Evolutionary conservation across 2,888 invertebrate genomes (phyloP).

Genomic region (Malacosoma neustria): DNA sequence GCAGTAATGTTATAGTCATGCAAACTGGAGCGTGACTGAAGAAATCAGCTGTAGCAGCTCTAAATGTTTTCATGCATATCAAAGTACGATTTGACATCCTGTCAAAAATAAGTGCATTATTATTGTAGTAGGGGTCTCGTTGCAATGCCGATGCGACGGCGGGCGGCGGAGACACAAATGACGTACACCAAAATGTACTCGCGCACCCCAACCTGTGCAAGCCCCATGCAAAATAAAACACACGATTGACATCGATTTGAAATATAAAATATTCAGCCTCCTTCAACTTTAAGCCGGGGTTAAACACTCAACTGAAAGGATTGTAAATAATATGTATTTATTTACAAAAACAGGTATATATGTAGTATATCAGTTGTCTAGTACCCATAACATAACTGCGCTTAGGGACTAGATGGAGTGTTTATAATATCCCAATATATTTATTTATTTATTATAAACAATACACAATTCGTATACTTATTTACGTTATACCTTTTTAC

Average conservation of each 20-base stretch:
- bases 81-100: constrained; percentile 62
- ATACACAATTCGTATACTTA: too few species aligned
- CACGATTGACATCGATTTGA: constrained; percentile 72
- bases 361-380: too few species aligned
- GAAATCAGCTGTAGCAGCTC: too few species aligned
- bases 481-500: too few species aligned
- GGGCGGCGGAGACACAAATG: constrained; percentile 55
- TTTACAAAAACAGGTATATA: too few species aligned
- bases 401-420: too few species aligned
- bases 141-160: constrained; percentile 9
- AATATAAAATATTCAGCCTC: constrained; percentile 71
- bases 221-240: constrained; percentile 74
- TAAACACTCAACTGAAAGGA: constrained; percentile 68
- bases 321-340: too few species aligned
- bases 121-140: constrained; percentile 2
- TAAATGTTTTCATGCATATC: constrained; percentile 16
- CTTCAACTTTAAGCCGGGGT: constrained; percentile 65
- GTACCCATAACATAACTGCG: too few species aligned
- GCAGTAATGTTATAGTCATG: too few species aligned
- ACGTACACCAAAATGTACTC: constrained; percentile 72
- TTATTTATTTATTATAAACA: too few species aligned
- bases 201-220: constrained; percentile 54
- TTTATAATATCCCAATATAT: too few species aligned
- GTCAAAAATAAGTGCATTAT: constrained; percentile 59
- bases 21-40: too few species aligned